These are phyloP conservation scores for Galemys pyrenaicus DNA, from an alignment of 2,113 vertebrate genomes.

Conservation along the genomic window DNA sequence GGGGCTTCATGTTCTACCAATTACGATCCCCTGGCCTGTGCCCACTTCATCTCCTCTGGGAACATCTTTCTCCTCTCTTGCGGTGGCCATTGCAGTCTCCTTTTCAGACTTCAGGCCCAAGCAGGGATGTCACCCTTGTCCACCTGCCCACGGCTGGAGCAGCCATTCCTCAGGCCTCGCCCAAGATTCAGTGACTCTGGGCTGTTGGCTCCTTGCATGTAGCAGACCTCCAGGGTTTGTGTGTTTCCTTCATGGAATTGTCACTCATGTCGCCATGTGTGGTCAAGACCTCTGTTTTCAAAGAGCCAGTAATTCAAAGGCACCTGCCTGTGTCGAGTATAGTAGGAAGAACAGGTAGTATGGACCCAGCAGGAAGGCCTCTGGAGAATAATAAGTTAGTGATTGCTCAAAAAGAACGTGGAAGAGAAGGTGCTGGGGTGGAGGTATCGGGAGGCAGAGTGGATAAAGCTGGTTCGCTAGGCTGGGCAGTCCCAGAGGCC, in stretches of 20 bases:
- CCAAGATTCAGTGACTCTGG: neutral
- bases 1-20: neutral
- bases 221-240: neutral
- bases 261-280: neutral
- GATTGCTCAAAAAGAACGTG: neutral
- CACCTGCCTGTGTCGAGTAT: neutral
- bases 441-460: neutral
- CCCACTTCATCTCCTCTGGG: neutral
- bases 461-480: neutral
- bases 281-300: neutral
- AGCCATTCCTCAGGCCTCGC: neutral
- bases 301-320: neutral
- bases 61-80: neutral
- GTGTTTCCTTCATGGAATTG: neutral
- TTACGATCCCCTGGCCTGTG: neutral
- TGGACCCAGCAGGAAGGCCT: rapidly evolving
- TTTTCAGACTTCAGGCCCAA: neutral
- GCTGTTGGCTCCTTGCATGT: neutral
- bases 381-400: neutral
- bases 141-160: neutral
- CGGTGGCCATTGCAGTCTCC: neutral
- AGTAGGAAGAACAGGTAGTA: neutral
- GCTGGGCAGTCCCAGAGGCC: neutral
- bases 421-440: neutral
- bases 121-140: neutral